Evolutionary conservation across 2,797 vertebrate species (phyloP).

Genomic region (Sardinella longiceps): DNA sequence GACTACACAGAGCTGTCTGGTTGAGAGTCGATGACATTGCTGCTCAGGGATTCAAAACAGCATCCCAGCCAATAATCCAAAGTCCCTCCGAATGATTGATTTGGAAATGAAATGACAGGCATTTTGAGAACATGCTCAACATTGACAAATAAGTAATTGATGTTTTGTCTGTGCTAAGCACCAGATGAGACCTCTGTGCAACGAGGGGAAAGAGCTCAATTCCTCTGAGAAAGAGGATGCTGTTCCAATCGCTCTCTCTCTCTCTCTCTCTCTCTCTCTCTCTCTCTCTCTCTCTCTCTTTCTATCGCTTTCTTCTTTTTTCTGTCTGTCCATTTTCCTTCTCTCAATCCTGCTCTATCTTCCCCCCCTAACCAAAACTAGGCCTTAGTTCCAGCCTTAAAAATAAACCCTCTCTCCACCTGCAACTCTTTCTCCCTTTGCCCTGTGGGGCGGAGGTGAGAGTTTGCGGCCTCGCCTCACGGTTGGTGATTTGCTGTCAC

Average conservation of each 20-base stretch:
- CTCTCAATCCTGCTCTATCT: not conserved
- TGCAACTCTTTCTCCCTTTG: not conserved
- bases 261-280: not conserved
- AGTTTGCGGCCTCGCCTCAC: not conserved
- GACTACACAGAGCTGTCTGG: slow-evolving; percentile 3
- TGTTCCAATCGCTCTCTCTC: not conserved
- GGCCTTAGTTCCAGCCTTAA: not conserved
- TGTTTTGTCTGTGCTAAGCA: slow-evolving; percentile 54
- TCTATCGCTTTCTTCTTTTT: not conserved
- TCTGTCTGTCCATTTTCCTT: not conserved
- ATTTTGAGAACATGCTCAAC: slow-evolving; percentile 59
- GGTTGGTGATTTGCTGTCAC: not conserved
- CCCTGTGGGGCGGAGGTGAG: not conserved
- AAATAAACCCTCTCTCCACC: not conserved
- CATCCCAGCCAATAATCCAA: slow-evolving; percentile 54
- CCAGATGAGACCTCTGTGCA: slow-evolving; percentile 44
- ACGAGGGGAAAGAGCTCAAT: not conserved
- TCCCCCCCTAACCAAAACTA: not conserved
- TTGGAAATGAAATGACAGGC: slow-evolving; percentile 55
- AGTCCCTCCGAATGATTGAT: slow-evolving; percentile 58
- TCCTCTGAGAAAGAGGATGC: not conserved
- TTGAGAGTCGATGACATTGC: slow-evolving; percentile 38
- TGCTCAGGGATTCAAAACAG: slow-evolving; percentile 31
- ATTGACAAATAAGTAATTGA: slow-evolving; percentile 56
- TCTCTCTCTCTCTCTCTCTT: not conserved